Evolutionary conservation across 2,797 vertebrate species (phyloP).

Genomic region (Bufotes viridis): DNA sequence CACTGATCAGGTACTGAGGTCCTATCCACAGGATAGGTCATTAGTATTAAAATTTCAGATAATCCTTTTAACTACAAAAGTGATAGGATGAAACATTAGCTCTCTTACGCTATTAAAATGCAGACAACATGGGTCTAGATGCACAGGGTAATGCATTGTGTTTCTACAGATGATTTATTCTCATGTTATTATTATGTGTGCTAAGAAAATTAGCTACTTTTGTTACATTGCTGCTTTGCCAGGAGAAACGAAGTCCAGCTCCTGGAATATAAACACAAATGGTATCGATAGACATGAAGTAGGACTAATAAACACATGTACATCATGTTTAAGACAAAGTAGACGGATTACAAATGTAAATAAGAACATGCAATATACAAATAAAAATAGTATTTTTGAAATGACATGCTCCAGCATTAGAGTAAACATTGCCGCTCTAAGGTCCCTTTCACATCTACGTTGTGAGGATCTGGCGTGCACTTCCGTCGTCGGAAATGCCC

Average conservation of each 20-base stretch:
- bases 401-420: not conserved
- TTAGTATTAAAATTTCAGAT: too few species aligned
- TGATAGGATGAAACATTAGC: not conserved
- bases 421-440: not conserved
- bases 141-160: not conserved
- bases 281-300: not conserved
- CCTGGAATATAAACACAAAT: slow-evolving; percentile 5
- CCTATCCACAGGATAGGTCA: too few species aligned
- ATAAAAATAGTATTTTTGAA: slow-evolving; percentile 2
- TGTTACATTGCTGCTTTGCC: not conserved
- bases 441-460: too few species aligned
- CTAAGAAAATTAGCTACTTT: slow-evolving; percentile 1
- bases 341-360: slow-evolving; percentile 13
- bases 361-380: not conserved
- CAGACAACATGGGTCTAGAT: not conserved
- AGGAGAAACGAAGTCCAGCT: not conserved
- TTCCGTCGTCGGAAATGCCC: too few species aligned
- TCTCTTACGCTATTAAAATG: not conserved
- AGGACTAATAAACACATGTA: not conserved
- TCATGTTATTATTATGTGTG: not conserved
- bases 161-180: not conserved
- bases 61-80: too few species aligned
- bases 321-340: not conserved
- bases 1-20: too few species aligned
- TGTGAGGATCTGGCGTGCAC: too few species aligned